Conservation (phyloP, 1,140 invertebrate species). For the Ooceraea biroi region DNA sequence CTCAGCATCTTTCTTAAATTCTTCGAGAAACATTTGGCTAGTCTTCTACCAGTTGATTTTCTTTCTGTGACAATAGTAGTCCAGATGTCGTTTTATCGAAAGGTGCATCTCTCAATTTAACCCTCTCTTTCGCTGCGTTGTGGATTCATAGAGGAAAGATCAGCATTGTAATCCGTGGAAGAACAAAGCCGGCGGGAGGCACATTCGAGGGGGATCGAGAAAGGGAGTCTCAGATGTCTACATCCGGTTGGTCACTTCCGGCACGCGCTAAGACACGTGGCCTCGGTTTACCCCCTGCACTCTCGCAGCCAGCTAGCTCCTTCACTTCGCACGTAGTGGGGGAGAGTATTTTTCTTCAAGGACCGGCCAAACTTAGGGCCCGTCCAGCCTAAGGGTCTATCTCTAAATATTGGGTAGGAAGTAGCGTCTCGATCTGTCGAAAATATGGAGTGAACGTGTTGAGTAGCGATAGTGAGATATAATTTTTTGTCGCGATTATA, state of each 20-base stretch:
- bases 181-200: slow-evolving; percentile 79
- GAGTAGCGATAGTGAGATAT: background rate
- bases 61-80: slow-evolving; percentile 28
- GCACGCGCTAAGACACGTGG: slow-evolving; percentile 85
- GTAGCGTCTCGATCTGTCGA: slow-evolving; percentile 56
- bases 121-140: slow-evolving; percentile 58
- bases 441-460: slow-evolving; percentile 6
- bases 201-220: slow-evolving; percentile 63
- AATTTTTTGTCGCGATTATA: background rate
- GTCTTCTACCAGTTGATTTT: background rate
- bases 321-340: slow-evolving; percentile 27
- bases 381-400: slow-evolving; percentile 63
- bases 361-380: slow-evolving; percentile 67
- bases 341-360: slow-evolving; percentile 71
- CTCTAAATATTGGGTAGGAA: slow-evolving; percentile 71
- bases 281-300: slow-evolving; percentile 73
- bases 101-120: slow-evolving; percentile 59
- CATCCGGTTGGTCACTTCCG: slow-evolving; percentile 87
- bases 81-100: slow-evolving; percentile 70
- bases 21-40: background rate
- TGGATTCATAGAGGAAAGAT: slow-evolving; percentile 70
- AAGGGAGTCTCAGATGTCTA: slow-evolving; percentile 83
- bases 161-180: slow-evolving; percentile 76
- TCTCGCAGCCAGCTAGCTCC: slow-evolving; percentile 66
- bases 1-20: background rate